Evolutionary conservation across 2,797 vertebrate species (phyloP).

Genomic region (Chaunax sp.): DNA sequence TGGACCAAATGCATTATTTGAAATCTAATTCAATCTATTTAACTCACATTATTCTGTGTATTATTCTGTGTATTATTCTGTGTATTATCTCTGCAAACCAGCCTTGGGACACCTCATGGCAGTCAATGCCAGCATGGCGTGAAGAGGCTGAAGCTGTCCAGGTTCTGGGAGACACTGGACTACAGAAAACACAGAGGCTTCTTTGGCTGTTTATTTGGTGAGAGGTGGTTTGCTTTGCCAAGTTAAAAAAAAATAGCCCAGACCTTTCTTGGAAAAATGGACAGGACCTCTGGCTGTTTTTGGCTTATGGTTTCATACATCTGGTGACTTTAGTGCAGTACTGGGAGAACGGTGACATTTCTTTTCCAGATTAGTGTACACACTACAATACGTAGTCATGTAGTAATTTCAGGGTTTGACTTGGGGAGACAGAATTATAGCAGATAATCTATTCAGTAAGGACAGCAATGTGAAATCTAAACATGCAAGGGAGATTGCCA

Average conservation of each 20-base stretch:
- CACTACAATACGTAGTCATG: constrained; percentile 30
- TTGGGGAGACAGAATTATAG: constrained; percentile 42
- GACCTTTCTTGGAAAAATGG: constrained; percentile 55
- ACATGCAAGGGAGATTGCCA: constrained; percentile 67
- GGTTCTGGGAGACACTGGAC: constrained; percentile 28
- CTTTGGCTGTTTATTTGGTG: constrained; percentile 63
- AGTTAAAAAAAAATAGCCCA: constrained; percentile 69
- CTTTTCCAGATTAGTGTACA: constrained; percentile 52
- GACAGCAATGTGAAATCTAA: constrained; percentile 54
- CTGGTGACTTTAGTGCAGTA: constrained; percentile 47
- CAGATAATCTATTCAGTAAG: constrained; percentile 59
- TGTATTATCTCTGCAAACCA: constrained; percentile 4
- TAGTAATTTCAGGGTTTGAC: constrained; percentile 61
- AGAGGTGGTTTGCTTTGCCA: constrained; percentile 67
- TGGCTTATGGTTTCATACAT: constrained; percentile 69
- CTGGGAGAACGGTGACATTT: constrained; percentile 31
- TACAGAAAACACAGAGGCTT: constrained; percentile 58
- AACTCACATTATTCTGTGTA: constrained; percentile 2
- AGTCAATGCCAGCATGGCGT: constrained; percentile 30
- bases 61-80: constrained; percentile 10
- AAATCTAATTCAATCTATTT: not conserved
- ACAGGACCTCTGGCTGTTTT: constrained; percentile 66
- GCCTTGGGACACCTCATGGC: constrained; percentile 20
- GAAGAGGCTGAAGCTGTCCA: constrained; percentile 32
- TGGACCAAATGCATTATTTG: not conserved